Percentiles rank a stretch among this genome's conserved stretches.
Conservation (phyloP, 2,113 vertebrate species). For the Phalacrocorax aristotelis region DNA sequence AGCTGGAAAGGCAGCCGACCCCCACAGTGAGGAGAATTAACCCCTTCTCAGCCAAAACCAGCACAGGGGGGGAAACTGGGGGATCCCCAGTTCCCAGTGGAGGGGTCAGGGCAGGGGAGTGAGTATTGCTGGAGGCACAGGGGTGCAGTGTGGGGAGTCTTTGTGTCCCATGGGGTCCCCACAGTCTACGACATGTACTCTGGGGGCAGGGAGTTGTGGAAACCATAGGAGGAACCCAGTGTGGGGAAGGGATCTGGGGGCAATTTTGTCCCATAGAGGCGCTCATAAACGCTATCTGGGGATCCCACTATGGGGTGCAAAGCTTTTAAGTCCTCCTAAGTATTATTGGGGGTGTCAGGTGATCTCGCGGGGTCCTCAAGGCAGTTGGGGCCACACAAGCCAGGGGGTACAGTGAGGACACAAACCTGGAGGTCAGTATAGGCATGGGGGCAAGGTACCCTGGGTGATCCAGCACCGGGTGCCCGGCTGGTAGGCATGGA, state of each 20-base stretch:
- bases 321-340: neutral
- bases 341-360: neutral
- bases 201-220: neutral
- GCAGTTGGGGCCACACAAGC: slow-evolving; percentile 13
- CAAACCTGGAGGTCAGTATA: slow-evolving; percentile 66
- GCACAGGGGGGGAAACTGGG: fast-evolving
- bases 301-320: neutral
- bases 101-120: neutral
- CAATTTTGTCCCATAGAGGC: neutral
- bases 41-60: no score
- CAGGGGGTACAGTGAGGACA: slow-evolving; percentile 50
- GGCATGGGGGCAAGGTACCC: slow-evolving; percentile 70
- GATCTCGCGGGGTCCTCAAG: neutral
- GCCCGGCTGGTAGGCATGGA: slow-evolving; percentile 74
- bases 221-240: neutral
- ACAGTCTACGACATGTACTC: neutral
- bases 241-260: neutral
- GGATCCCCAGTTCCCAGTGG: neutral
- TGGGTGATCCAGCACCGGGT: slow-evolving; percentile 75
- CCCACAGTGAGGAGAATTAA: no score
- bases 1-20: no score
- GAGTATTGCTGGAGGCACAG: neutral
- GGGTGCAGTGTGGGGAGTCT: neutral
- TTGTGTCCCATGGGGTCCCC: neutral
- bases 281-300: neutral